A percentile compares a stretch with the other conserved stretches of the same genome.
These are phyloP conservation scores for Diadema setosum DNA, from an alignment of 35 echinoderm and acorn worm species.

Conservation along the genomic window DNA sequence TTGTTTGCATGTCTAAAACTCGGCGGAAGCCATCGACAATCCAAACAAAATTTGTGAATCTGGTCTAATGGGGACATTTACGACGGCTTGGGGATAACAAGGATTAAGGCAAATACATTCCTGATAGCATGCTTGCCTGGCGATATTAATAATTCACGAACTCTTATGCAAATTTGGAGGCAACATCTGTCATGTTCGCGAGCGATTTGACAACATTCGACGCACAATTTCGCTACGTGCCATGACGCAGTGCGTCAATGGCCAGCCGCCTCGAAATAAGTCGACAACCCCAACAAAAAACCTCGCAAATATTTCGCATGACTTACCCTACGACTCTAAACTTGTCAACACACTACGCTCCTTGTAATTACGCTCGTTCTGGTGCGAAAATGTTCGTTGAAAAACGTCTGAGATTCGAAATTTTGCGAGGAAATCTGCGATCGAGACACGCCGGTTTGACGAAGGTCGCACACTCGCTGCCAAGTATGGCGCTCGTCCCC, in stretches of 20 bases:
- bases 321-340: neutral
- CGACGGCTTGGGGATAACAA: neutral
- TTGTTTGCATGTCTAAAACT: conserved; percentile 14
- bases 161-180: neutral
- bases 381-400: neutral
- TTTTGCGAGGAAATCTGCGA: neutral
- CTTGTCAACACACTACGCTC: neutral
- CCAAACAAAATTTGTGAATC: neutral
- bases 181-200: conserved; percentile 17
- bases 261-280: conserved; percentile 5
- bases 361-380: neutral
- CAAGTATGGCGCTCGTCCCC: conserved; percentile 9
- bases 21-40: neutral
- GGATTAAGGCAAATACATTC: neutral
- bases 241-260: conserved; percentile 24
- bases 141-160: neutral
- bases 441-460: conserved; percentile 32
- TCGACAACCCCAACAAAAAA: conserved; percentile 5
- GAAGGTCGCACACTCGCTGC: neutral
- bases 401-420: neutral
- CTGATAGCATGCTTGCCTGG: neutral
- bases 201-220: conserved; percentile 14
- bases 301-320: neutral
- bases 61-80: neutral
- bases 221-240: conserved; percentile 18